Evolutionary conservation across 2,888 invertebrate genomes (phyloP).

Genomic region (Cheilosia soror): DNA sequence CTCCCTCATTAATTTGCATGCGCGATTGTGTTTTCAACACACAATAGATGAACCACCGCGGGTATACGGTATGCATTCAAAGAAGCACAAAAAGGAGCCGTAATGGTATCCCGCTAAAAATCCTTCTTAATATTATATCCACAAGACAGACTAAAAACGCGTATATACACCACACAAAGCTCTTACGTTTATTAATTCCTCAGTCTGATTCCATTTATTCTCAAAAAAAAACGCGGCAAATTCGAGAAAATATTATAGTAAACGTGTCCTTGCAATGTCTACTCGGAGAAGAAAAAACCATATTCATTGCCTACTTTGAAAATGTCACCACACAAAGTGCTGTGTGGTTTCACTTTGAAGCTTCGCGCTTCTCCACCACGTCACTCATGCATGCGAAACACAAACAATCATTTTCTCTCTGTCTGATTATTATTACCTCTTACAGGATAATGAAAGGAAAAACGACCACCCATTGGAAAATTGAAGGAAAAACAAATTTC

Average conservation of each 20-base stretch:
- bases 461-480: constrained; percentile 67
- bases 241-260: constrained; percentile 19
- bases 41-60: constrained; percentile 37
- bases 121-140: no score
- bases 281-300: constrained; percentile 23
- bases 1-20: constrained; percentile 46
- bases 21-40: constrained; percentile 52
- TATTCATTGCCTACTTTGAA: constrained; percentile 42
- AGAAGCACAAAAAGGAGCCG: constrained; percentile 52
- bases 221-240: background rate
- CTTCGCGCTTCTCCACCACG: constrained; percentile 31
- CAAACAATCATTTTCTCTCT: constrained; percentile 66
- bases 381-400: constrained; percentile 56
- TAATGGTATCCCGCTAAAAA: constrained; percentile 30
- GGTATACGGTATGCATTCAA: constrained; percentile 63
- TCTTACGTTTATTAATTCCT: constrained; percentile 73
- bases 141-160: constrained; percentile 1
- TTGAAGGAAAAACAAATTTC: constrained; percentile 72
- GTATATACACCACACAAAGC: constrained; percentile 47
- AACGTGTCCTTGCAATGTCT: constrained; percentile 33
- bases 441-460: constrained; percentile 58
- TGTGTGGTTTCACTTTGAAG: constrained; percentile 61
- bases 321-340: constrained; percentile 28
- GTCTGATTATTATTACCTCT: constrained; percentile 64
- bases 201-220: constrained; percentile 69